Evolutionary conservation across 2,113 vertebrate genomes (phyloP), one percentile per base, ranked within the genome.

Genomic region (Penelope pileata): DNA sequence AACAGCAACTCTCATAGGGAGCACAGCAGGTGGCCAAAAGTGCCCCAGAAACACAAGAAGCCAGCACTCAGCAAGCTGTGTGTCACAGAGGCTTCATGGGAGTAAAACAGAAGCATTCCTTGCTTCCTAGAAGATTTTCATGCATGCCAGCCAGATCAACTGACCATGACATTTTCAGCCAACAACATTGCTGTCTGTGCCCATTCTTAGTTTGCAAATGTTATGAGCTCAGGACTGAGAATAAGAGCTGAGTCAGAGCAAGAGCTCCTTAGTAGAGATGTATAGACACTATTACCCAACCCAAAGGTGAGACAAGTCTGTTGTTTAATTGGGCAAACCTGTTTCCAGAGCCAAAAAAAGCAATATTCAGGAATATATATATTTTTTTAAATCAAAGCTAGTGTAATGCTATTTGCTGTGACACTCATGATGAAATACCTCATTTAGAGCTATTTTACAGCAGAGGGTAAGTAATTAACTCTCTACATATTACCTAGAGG

Each of bases 21-120:
- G 48, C 12, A 19, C 1, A 6, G 88, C 43, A 81, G 53, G 73
- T 10, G 21, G 53, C 51, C 64, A 6, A 63, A n/a, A 29, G 14
- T 29, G 23, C 43, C 63, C 51, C 63, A 47, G 14, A 62, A 48
- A 45, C 2, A 19, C 42, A 58, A 27, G 10, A 0, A 7, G 22
- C 36, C 12, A 6, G 66, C 19, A 32, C 15, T 47, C 0, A 0
- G 23, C 59, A 26, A 32, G 45, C 67, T 27, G 7, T 18, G 3
- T 36, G 48, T 30, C 40, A 27, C 8, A 5, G 24, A 75, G 32
- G 42, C 26, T 77, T 50, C 23, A 36, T 6, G 32, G 26, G 29
- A 38, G 10, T 42, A 83, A 29, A 8, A 29, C 32, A 66, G 75
- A 21, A 83, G 36, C 12, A n/a, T 16, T 80, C 34, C 23, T 62